Conservation (phyloP, 1,140 invertebrate species). For the Philopotamus ludificatus region DNA sequence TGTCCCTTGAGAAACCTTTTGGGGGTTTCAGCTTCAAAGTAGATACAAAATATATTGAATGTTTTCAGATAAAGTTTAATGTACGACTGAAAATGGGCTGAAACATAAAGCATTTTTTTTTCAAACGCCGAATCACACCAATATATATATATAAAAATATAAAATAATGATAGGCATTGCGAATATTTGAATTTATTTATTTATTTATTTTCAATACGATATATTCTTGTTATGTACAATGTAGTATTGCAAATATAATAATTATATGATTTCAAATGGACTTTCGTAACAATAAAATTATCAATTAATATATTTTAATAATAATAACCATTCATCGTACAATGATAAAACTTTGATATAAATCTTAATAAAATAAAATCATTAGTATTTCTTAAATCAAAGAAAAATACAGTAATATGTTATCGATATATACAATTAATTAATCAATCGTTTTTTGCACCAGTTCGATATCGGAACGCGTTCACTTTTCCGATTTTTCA, state of each 20-base stretch:
- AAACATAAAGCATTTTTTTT: neutral
- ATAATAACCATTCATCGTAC: no score
- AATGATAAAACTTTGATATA: no score
- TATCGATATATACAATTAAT: no score
- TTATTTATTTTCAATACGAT: neutral
- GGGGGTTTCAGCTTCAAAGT: neutral
- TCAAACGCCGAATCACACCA: neutral
- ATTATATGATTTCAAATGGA: neutral
- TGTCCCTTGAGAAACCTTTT: neutral
- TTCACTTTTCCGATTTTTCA: no score
- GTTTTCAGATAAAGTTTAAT: neutral
- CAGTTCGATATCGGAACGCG: no score
- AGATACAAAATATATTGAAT: neutral
- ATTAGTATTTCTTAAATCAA: no score
- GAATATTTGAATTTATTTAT: neutral
- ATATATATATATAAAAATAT: no score
- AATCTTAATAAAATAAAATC: no score
- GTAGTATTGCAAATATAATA: neutral
- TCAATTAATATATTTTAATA: no score
- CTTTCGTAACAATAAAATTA: neutral
- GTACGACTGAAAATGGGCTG: neutral
- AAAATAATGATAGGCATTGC: neutral
- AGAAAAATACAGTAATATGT: no score
- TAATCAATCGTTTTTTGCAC: no score
- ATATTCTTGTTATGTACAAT: neutral